These are phyloP conservation scores for Cotesia vestalis DNA, from an alignment of 1,140 invertebrate species.

Conservation along the genomic window DNA sequence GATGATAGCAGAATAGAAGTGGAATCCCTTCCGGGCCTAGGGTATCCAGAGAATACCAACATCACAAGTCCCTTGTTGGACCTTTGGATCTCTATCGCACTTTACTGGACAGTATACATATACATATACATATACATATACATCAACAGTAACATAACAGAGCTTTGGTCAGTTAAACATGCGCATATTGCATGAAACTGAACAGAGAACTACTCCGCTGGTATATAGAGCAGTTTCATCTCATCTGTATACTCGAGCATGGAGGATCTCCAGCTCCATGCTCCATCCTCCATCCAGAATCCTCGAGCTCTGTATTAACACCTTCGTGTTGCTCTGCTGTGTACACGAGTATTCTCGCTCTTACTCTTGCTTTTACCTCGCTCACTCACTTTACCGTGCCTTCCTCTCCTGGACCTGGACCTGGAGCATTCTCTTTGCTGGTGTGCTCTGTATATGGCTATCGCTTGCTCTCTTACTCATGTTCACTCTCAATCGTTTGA, in stretches of 20 bases:
- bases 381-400: neutral
- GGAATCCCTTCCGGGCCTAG: conserved; percentile 22
- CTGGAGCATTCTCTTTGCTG: conserved; percentile 5
- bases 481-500: conserved; percentile 9
- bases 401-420: too few species aligned
- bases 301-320: conserved; percentile 65
- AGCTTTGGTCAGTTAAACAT: conserved; percentile 66
- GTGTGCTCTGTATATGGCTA: conserved; percentile 3
- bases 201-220: conserved; percentile 45
- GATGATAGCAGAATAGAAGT: neutral
- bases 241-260: conserved; percentile 35
- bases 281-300: too few species aligned
- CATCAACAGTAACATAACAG: conserved; percentile 45
- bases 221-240: too few species aligned
- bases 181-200: conserved; percentile 68
- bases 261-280: conserved; percentile 36
- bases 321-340: conserved; percentile 47
- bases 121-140: too few species aligned
- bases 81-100: conserved; percentile 20
- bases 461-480: conserved; percentile 25
- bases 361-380: conserved; percentile 31
- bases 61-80: conserved; percentile 30
- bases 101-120: conserved; percentile 14
- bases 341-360: conserved; percentile 34
- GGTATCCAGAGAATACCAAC: conserved; percentile 17